Conservation (phyloP, 1,140 invertebrate genomes). For the Cydia amplana region DNA sequence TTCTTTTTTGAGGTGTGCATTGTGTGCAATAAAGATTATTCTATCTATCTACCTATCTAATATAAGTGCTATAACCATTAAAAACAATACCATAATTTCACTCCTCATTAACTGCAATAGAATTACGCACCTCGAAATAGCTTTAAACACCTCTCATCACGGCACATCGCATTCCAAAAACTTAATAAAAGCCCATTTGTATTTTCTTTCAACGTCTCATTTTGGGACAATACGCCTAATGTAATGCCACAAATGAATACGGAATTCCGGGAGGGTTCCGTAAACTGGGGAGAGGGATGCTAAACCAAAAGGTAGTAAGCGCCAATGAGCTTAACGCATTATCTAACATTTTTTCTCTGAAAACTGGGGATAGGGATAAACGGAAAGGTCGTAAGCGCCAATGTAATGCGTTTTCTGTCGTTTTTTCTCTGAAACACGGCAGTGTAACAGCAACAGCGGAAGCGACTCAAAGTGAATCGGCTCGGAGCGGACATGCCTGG, state of each 20-base stretch:
- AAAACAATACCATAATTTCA: not conserved
- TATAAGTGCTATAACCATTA: not conserved
- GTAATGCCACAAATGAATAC: slow-evolving; percentile 67
- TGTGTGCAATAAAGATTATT: too few species aligned
- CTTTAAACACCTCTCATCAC: slow-evolving; percentile 37
- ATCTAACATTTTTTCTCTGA: not conserved
- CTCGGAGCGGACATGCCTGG: slow-evolving; percentile 46
- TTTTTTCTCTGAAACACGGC: not conserved
- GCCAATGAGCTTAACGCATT: not conserved
- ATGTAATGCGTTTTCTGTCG: not conserved
- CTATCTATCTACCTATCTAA: too few species aligned
- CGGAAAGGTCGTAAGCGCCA: not conserved
- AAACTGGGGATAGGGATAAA: not conserved
- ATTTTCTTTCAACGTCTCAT: slow-evolving; percentile 62
- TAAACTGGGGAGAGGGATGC: slow-evolving; percentile 42
- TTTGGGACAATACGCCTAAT: slow-evolving; percentile 66
- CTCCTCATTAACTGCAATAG: not conserved
- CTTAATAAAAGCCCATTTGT: slow-evolving; percentile 57
- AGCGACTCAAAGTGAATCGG: slow-evolving; percentile 57
- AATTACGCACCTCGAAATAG: slow-evolving; percentile 29
- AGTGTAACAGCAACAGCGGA: slow-evolving; percentile 41
- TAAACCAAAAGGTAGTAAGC: not conserved
- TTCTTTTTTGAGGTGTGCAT: not conserved
- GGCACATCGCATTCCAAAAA: slow-evolving; percentile 45
- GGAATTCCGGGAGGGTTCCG: slow-evolving; percentile 59